Evolutionary conservation across 1,140 invertebrate species (phyloP).

Genomic region (Nasonia longicornis): DNA sequence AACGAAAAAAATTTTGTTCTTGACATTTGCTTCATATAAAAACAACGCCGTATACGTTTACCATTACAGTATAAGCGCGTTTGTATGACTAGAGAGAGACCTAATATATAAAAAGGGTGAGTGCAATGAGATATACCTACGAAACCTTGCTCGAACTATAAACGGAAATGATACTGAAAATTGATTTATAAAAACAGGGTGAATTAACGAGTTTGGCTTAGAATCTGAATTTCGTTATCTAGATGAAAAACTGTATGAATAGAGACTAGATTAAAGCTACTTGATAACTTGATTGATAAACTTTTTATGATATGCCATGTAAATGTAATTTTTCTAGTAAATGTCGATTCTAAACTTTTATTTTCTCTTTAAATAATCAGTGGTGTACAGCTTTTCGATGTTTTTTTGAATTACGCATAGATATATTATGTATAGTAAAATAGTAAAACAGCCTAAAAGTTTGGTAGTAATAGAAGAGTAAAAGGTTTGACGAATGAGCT

Average conservation of each 20-base stretch:
- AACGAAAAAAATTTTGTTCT: not conserved
- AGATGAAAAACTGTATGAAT: conserved; percentile 7
- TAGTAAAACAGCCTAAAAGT: conserved; percentile 13
- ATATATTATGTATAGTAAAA: not conserved
- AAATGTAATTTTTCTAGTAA: conserved; percentile 23
- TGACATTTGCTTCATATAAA: not conserved
- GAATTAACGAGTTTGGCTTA: conserved; percentile 1
- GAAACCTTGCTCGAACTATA: not conserved
- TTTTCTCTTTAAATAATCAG: conserved; percentile 18
- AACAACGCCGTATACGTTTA: conserved; percentile 17
- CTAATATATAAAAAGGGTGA: conserved; percentile 16
- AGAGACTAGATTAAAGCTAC: conserved; percentile 4
- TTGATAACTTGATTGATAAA: conserved; percentile 21
- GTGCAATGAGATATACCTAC: conserved; percentile 34
- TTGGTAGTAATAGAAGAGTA: conserved; percentile 19
- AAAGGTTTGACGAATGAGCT: conserved; percentile 19
- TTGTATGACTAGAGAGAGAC: conserved; percentile 30
- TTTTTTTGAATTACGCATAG: conserved; percentile 27
- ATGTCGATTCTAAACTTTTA: conserved; percentile 15
- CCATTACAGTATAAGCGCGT: conserved; percentile 21
- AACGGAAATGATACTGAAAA: conserved; percentile 3
- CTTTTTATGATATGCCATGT: conserved; percentile 23
- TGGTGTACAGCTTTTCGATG: conserved; percentile 42
- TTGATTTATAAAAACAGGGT: conserved; percentile 20
- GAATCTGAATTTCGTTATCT: not conserved